phyloP scores from a whole-genome alignment of 2,113 vertebrate species.

The Zapornia atra region DNA sequence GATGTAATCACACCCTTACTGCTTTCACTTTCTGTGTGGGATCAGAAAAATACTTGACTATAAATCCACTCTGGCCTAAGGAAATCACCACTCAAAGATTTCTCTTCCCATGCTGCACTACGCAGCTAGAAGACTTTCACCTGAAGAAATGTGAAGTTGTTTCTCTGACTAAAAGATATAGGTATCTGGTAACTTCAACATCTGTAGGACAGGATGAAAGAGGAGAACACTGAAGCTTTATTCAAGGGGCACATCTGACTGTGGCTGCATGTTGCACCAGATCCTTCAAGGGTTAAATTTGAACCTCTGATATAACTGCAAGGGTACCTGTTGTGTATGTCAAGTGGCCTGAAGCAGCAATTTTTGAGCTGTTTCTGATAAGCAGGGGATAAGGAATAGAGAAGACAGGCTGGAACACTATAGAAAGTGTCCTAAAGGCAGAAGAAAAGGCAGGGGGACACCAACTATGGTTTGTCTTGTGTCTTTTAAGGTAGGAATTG shows the following conservation, averaged over 20 bases:
- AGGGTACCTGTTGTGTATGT: neutral
- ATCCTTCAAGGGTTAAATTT: neutral
- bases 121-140: neutral
- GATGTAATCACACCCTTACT: neutral
- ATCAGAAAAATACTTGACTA: neutral
- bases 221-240: neutral
- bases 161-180: neutral
- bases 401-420: neutral
- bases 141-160: neutral
- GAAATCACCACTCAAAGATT: neutral
- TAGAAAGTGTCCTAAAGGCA: neutral
- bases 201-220: neutral
- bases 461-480: neutral
- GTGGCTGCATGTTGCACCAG: neutral
- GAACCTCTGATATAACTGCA: neutral
- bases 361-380: neutral
- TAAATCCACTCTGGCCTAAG: neutral
- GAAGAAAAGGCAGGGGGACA: neutral
- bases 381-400: neutral
- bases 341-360: neutral
- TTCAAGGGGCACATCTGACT: neutral
- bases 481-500: neutral
- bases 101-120: neutral
- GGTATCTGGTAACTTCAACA: neutral
- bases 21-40: constrained; percentile 13